phyloP scores from a whole-genome alignment of 2,888 invertebrate genomes.

The Sclerodermus sp. region DNA sequence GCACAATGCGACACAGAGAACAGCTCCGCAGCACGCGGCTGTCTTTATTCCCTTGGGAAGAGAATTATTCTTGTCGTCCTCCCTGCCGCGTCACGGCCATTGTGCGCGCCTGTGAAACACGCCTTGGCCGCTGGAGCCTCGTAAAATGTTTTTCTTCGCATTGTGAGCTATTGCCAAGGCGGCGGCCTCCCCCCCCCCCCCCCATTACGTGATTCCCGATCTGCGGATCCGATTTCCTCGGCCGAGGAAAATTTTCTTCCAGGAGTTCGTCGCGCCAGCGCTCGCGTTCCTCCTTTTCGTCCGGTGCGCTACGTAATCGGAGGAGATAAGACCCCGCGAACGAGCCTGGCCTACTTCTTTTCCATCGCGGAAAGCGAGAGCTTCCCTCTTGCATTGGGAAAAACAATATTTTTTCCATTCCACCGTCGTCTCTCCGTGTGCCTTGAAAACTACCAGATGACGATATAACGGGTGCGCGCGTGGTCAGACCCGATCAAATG shows the following conservation, averaged over 20 bases:
- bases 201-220: conserved; percentile 24
- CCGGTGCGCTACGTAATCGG: conserved; percentile 9
- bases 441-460: neutral
- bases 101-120: too few relatives aligned
- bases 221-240: conserved; percentile 21
- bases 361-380: too few relatives aligned
- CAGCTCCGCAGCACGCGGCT: neutral
- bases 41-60: neutral
- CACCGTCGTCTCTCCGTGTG: neutral
- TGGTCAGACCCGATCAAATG: too few relatives aligned
- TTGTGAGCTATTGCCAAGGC: neutral
- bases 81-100: too few relatives aligned
- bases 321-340: conserved; percentile 13
- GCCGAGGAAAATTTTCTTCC: neutral
- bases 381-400: neutral
- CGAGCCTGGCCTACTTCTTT: too few relatives aligned
- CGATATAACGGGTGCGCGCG: conserved; percentile 1
- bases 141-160: neutral
- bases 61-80: neutral
- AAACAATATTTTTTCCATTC: neutral
- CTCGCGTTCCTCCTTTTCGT: neutral
- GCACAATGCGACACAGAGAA: neutral
- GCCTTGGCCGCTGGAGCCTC: neutral
- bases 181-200: conserved; percentile 10
- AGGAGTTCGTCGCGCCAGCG: conserved; percentile 1